These are phyloP conservation scores for Temnothorax unifasciatus DNA, from an alignment of 2,888 invertebrate species.

Conservation along the genomic window DNA sequence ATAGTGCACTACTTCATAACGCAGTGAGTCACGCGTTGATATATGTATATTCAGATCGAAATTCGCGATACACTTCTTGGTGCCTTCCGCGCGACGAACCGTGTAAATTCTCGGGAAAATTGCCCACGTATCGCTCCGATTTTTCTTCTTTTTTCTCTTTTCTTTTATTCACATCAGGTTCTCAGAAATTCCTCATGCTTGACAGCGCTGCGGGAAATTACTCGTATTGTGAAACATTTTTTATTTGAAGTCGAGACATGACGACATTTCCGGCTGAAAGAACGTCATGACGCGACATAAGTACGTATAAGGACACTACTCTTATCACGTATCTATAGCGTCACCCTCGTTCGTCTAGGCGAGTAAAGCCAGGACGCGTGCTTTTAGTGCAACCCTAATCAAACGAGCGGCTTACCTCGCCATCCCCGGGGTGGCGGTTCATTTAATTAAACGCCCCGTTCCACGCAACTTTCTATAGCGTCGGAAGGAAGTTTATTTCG, in stretches of 20 bases:
- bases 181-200: neutral
- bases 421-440: constrained; percentile 53
- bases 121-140: neutral
- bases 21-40: constrained; percentile 43
- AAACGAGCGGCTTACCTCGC: constrained; percentile 65
- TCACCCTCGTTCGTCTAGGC: constrained; percentile 13
- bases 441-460: constrained; percentile 67
- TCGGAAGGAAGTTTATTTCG: constrained; percentile 43
- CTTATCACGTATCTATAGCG: constrained; percentile 47
- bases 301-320: constrained; percentile 26
- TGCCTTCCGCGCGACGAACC: neutral
- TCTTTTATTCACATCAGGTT: neutral
- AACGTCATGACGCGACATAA: neutral
- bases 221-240: constrained; percentile 2
- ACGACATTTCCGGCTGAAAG: constrained; percentile 54
- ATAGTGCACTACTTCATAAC: constrained; percentile 56
- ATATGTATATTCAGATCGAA: constrained; percentile 32
- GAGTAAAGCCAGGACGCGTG: constrained; percentile 29
- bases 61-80: neutral
- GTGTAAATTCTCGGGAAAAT: neutral
- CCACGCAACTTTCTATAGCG: constrained; percentile 42
- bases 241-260: constrained; percentile 17
- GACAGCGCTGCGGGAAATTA: neutral
- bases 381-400: constrained; percentile 61
- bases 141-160: neutral